Base-by-base conservation (phyloP, 2,888 invertebrate genomes). In the Ophion obscuratus region DNA sequence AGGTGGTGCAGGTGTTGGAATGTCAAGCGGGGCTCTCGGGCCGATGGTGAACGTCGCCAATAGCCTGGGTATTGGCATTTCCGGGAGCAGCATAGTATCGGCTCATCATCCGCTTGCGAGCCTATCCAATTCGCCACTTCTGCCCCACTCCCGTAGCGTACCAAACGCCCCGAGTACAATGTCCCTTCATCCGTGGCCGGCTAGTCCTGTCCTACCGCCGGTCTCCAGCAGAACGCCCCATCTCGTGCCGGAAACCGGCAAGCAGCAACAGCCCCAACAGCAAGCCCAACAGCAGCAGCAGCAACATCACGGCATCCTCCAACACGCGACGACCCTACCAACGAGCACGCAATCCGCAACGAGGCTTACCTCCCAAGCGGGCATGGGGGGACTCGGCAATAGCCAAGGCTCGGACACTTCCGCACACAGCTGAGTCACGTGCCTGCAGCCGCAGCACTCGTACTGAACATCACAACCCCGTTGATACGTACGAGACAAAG, bases 151-250 rank as follows among this genome's bases (percentile, higher is more conserved):
- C 93, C 95, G 96, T 90, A 96, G 96, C 91, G 94, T 96, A 85
- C 96, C 96, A 88, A 93, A 91, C 87, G 95, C 96, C 89, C 95
- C 94, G 20, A 94, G 92, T 88, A 91, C 96, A 89, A 95, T 95
- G 90, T 95, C 96, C 89, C 97, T 97, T 93, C 93, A 94, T 77
- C 97, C 97, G 86, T 97, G 97, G 97, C 97, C 97, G 88, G 96
- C 96, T 87, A 97, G 97, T 93, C 96, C 97, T 88, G 96, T 97
- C 89, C 95, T 97, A 91, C 97, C 97, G 90, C 96, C 97, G 83
- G 95, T 96, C 89, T 95, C 96, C 90, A 96, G 96, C 90, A 95
- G 97, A 91, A 96, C 97, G 90, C 96, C 96, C 87, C 97, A 97
- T 93, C 95, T 97, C 86, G 96, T 97, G 88, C 96, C 97, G 68